Conservation (phyloP, 2,113 vertebrate genomes). For the Calcarius ornatus region DNA sequence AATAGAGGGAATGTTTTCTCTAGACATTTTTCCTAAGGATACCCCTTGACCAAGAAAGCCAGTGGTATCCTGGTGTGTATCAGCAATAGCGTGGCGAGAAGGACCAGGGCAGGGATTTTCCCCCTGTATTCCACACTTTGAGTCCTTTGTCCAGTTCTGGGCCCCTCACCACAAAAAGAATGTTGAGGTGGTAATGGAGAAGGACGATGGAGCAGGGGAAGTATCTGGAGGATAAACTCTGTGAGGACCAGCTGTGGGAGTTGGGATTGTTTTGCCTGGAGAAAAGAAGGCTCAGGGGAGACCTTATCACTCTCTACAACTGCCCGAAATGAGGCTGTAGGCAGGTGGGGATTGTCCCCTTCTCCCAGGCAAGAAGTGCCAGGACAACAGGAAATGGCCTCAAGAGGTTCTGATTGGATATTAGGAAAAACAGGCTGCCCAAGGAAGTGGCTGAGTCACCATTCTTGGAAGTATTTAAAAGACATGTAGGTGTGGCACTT, state of each 20-base stretch:
- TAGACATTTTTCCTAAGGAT: not conserved
- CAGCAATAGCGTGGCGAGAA: fast-evolving
- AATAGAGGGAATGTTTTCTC: not conserved
- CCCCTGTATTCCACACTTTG: fast-evolving
- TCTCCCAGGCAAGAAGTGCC: not conserved
- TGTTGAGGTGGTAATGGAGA: not conserved
- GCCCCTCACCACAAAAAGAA: not conserved
- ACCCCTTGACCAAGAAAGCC: not conserved
- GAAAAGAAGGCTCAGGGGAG: not conserved
- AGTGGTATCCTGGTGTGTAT: not conserved
- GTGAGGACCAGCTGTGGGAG: not conserved
- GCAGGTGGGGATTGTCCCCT: not conserved
- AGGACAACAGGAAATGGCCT: not conserved
- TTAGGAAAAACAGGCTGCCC: not conserved
- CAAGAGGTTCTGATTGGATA: not conserved
- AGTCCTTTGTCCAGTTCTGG: not conserved
- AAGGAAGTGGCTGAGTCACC: not conserved
- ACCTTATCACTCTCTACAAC: not conserved
- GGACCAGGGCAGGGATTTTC: not conserved
- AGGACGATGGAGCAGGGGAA: not conserved
- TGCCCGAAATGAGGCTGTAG: not conserved
- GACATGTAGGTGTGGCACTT: not conserved
- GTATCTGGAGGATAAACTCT: not conserved
- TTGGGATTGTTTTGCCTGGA: not conserved
- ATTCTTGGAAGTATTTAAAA: not conserved